These are phyloP conservation scores for Teinopalpus imperialis DNA, from an alignment of 2,888 invertebrate species.

Conservation along the genomic window DNA sequence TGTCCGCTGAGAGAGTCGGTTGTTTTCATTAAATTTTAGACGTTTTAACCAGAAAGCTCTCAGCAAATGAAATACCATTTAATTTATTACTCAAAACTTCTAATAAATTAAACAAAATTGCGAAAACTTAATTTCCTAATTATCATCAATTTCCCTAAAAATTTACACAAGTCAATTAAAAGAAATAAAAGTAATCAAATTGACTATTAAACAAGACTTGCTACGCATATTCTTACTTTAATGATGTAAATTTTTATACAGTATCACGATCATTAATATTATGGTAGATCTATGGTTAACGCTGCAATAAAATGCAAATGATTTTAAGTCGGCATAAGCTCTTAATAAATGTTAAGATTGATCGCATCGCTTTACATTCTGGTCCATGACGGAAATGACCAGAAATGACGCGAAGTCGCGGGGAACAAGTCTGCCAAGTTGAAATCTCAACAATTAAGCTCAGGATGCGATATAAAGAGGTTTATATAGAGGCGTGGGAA, in stretches of 20 bases:
- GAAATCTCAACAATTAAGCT: constrained; percentile 42
- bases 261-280: not conserved
- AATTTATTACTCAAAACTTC: no score
- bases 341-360: not conserved
- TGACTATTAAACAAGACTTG: no score
- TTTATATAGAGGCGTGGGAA: constrained; percentile 41
- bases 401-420: constrained; percentile 15
- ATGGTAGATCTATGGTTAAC: not conserved
- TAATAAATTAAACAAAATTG: no score
- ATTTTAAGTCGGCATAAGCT: not conserved
- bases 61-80: no score
- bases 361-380: constrained; percentile 7
- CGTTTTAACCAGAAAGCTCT: no score
- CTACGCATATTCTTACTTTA: no score
- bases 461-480: constrained; percentile 44
- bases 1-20: no score
- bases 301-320: constrained; percentile 1
- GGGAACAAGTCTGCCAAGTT: constrained; percentile 30
- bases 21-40: no score
- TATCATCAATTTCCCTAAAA: no score
- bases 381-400: constrained; percentile 21
- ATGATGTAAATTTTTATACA: constrained; percentile 3
- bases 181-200: no score
- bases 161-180: no score
- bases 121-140: no score